phyloP scores from a whole-genome alignment of 2,888 invertebrate genomes.

The Drosophila quasianomalipes region DNA sequence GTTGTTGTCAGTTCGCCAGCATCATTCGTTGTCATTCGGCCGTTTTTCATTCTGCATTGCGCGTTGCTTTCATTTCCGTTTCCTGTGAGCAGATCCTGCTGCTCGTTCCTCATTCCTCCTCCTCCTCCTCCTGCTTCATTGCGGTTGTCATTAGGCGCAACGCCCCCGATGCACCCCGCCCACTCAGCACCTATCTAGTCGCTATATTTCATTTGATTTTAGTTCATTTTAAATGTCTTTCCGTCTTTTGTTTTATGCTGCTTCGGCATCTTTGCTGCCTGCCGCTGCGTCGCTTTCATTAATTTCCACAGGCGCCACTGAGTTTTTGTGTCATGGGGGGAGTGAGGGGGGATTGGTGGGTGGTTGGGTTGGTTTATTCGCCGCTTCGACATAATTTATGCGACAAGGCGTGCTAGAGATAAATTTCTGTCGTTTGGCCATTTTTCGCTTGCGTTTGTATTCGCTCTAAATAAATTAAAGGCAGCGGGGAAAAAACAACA shows the following conservation, averaged over 20 bases:
- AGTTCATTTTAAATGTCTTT: conserved; percentile 80
- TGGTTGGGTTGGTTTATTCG: conserved; percentile 1
- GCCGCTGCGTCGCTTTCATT: conserved; percentile 74
- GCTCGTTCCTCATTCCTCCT: not conserved
- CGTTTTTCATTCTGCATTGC: conserved; percentile 63
- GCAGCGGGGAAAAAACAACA: conserved; percentile 20
- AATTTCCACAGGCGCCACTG: conserved; percentile 57
- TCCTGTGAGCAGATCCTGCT: conserved; percentile 37
- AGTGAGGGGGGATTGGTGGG: not conserved
- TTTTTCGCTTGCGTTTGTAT: conserved; percentile 76
- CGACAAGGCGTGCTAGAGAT: conserved; percentile 76
- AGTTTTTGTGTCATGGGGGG: conserved; percentile 13
- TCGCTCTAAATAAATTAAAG: conserved; percentile 80
- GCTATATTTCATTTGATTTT: conserved; percentile 77
- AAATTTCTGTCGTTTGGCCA: conserved; percentile 78
- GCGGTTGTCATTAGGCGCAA: conserved; percentile 71
- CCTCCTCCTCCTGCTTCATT: conserved; percentile 43
- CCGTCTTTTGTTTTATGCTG: conserved; percentile 71
- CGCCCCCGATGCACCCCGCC: not conserved
- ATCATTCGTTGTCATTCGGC: conserved; percentile 50
- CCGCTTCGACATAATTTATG: conserved; percentile 75
- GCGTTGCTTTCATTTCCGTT: conserved; percentile 75
- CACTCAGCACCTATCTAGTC: not conserved
- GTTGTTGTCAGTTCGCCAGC: conserved; percentile 35
- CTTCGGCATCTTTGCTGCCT: conserved; percentile 58